Conservation (phyloP, 2,113 vertebrate genomes). For the Romanogobio albipinnatus region DNA sequence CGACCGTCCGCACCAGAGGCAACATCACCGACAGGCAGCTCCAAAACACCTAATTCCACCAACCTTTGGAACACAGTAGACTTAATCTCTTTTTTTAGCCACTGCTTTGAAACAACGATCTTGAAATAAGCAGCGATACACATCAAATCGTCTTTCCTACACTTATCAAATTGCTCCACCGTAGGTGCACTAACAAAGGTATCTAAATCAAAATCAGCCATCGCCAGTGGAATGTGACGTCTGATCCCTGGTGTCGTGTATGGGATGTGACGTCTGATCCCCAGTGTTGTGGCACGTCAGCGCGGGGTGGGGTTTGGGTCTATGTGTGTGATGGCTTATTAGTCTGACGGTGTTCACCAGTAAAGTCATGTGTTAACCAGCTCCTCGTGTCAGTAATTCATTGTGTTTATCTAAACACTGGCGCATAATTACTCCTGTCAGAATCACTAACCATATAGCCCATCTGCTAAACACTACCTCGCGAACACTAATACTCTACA, state of each 20-base stretch:
- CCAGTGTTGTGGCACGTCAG: no score
- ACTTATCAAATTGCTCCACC: neutral
- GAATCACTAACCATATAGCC: neutral
- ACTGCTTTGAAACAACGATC: neutral
- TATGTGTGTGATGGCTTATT: no score
- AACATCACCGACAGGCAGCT: no score
- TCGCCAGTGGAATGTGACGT: no score
- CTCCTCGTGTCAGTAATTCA: no score
- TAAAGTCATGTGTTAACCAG: no score
- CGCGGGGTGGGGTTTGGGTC: no score
- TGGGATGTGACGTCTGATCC: no score
- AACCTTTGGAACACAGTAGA: neutral
- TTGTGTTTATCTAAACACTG: no score
- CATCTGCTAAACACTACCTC: neutral
- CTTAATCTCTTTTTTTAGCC: neutral
- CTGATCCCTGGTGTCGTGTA: no score
- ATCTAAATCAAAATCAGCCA: neutral
- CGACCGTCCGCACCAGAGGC: fast-evolving
- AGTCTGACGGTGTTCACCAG: no score
- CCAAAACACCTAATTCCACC: neutral
- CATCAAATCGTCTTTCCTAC: neutral
- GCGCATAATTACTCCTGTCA: neutral
- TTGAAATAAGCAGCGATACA: neutral
- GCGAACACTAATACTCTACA: no score
- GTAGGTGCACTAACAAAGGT: neutral